Percentiles rank a stretch among this genome's conserved stretches.
phyloP scores from a whole-genome alignment of 2,113 vertebrate genomes.

The Piaya cayana region DNA sequence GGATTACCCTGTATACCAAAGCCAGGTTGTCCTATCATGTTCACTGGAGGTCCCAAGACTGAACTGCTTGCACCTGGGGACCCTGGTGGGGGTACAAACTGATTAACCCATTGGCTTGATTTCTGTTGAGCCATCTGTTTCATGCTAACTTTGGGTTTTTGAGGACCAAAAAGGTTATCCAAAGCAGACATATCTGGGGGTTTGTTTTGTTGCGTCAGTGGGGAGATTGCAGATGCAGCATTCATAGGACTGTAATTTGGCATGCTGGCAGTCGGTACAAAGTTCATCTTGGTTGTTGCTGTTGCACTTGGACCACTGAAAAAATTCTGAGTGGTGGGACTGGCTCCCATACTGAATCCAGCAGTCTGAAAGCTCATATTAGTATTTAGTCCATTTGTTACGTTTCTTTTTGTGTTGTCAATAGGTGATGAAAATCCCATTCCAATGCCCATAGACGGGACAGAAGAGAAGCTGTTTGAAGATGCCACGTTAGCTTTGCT shows the following conservation, averaged over 20 bases:
- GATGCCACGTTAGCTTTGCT: constrained; percentile 77
- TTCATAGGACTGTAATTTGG: constrained; percentile 84
- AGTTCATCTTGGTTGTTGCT: constrained; percentile 65
- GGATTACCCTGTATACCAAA: constrained; percentile 95
- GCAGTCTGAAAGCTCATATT: constrained; percentile 84
- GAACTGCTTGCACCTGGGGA: constrained; percentile 71
- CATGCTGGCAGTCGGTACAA: constrained; percentile 81
- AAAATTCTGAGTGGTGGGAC: constrained; percentile 78
- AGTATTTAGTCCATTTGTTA: constrained; percentile 86
- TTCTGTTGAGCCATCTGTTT: constrained; percentile 90
- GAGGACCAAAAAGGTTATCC: constrained; percentile 90
- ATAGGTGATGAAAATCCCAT: constrained; percentile 76
- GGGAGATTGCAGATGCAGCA: constrained; percentile 60
- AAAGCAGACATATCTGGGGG: constrained; percentile 88
- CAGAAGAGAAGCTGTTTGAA: constrained; percentile 78
- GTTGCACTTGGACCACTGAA: constrained; percentile 75
- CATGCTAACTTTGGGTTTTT: constrained; percentile 93
- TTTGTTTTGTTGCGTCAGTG: constrained; percentile 76
- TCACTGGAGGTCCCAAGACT: constrained; percentile 77
- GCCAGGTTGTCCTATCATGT: constrained; percentile 76
- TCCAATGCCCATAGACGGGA: constrained; percentile 73
- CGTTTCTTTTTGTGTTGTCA: constrained; percentile 77
- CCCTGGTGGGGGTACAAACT: constrained; percentile 82
- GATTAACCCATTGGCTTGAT: constrained; percentile 87
- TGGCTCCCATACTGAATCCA: constrained; percentile 80